Base-by-base conservation (phyloP, 92 coral and sea anemone species). In the Porites cylindrica region DNA sequence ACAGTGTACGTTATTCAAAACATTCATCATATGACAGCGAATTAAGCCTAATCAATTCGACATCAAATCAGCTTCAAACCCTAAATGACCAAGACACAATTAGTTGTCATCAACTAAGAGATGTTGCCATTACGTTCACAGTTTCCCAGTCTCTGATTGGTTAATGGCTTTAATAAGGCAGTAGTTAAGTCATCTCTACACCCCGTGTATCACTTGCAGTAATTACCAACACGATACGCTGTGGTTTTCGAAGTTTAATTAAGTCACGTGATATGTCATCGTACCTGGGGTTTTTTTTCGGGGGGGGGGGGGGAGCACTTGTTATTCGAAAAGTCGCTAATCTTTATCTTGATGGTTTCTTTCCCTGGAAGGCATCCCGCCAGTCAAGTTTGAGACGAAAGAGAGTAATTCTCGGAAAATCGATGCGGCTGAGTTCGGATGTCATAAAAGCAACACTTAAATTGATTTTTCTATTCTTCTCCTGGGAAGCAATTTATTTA, bases 61-160 rank as follows among this genome's bases (percentile, higher is more conserved):
- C 96, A 95, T 95, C 98, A 95, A 95, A 93, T 95, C 98, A 88
- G 90, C 94, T 93, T 72, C 96, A 95, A 95, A 93, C 98, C 94
- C 88, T 91, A 95, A 95, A 93, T 95, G 98, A 95, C 94, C 94
- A 91, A 79, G 89, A 80, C 82, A 83, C 96, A 95, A 95, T 95
- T 93, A 92, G 94, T 88, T 95, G 98, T 95, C 98, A 95, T 77
- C 98, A 92, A 59, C 84, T 88, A 73, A 86, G 98, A 85, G 93
- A 88, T 89, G 93, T 88, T 88, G 88, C 98, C 92, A 95, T 95
- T 90, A 93, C 94, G 88, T 85, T 51, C 73, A 76, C 84, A 51
- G 87, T 77, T 88, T 58, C 18, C 84, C 10, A 86, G 78, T 61
- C 75, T 72, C 62, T 91, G 96, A 95, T 95, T 95, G 98, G 98